Evolutionary conservation across 2,113 vertebrate genomes (phyloP).

Genomic region (Litocranius walleri): DNA sequence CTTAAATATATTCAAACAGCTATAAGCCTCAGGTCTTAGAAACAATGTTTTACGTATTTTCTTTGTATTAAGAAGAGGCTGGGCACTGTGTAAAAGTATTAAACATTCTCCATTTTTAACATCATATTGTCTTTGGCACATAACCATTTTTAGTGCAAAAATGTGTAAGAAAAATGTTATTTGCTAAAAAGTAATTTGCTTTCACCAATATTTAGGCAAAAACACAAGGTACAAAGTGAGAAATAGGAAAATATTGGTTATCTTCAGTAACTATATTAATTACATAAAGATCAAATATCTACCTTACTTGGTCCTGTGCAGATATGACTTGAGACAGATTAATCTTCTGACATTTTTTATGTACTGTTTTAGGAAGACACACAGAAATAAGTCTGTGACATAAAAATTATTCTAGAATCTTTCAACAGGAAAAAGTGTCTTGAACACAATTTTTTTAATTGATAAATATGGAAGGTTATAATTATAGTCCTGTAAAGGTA

Average conservation of each 20-base stretch:
- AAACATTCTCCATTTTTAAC: constrained; percentile 2
- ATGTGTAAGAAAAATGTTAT: not conserved
- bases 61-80: not conserved
- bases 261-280: not conserved
- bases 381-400: not conserved
- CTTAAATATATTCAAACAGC: not conserved
- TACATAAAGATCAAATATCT: not conserved
- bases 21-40: not conserved
- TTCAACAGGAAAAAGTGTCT: not conserved
- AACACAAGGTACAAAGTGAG: not conserved
- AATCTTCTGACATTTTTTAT: not conserved
- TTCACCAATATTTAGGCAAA: not conserved
- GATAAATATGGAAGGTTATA: not conserved
- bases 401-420: constrained; percentile 1
- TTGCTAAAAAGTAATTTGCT: constrained; percentile 8
- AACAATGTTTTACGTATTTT: not conserved
- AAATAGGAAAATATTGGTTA: not conserved
- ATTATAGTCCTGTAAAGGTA: not conserved
- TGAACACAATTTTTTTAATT: constrained; percentile 17
- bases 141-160: not conserved
- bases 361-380: not conserved
- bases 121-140: not conserved
- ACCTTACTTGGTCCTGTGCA: not conserved
- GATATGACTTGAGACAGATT: not conserved
- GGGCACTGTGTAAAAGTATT: constrained; percentile 8